Base-by-base conservation (phyloP, 2,888 invertebrate species). In the Frankliniella fusca region DNA sequence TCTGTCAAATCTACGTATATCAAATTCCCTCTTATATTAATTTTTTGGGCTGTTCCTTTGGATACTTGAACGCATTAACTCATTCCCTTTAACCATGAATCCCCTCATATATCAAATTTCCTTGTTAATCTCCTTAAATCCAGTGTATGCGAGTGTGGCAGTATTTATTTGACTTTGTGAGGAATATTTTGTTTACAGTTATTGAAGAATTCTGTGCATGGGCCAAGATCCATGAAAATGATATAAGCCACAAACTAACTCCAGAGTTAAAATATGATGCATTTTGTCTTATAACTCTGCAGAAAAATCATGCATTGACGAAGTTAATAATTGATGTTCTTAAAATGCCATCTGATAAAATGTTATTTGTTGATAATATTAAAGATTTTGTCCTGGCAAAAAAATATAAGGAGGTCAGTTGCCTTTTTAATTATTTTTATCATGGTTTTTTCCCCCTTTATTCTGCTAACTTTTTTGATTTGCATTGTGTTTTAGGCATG, bases 271-370 rank as follows among this genome's bases (percentile, higher is more conserved):
- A 94, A 88, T 87, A 93, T 86, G 92, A 93, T 84, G 93, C 94
- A 82, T 95, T 94, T 88, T 92, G 92, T 86, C 90, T 94, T 85
- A 91, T 94, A 20, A 91, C 90, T 84, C 92, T 90, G 84, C 94
- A 94, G 86, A 92, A 92, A 84, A 91, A 92, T 86, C 89, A 91
- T 83, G 88, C 90, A 50, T 90, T 95, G 81, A 90, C 92, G 81
- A 92, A 91, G 86, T 87, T 93, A 80, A 90, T 94, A 85, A 90
- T 92, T 20, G 90, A 91, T 84, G 89, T 92, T 48, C 95, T 92
- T 87, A 90, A 93, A 86, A 89, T 95, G 85, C 85, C 86, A 38
- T 88, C 90, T 83, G 91, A 93, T 84, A 91, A 92, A 84, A 90
- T 92, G 84, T 86, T 91, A 82, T 92, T 95, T 86, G 85, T 93